phyloP scores from a whole-genome alignment of 92 coral and sea anemone genomes.

The Galaxea fascicularis region DNA sequence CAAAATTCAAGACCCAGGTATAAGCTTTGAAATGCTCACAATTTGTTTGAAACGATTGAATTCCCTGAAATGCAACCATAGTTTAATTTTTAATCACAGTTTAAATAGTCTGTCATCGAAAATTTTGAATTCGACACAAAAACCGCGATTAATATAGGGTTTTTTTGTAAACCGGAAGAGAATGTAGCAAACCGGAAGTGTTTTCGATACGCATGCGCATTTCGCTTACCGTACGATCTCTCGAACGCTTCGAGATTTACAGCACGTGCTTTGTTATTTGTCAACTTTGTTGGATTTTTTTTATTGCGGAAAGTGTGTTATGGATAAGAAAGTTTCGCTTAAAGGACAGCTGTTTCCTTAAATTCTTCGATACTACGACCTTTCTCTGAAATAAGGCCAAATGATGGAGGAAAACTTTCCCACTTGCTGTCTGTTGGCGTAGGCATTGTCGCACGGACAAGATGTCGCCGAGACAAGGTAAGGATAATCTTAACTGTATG shows the following conservation, averaged over 20 bases:
- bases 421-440: no score
- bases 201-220: constrained; percentile 16
- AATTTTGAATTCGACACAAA: no score
- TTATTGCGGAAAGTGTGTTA: constrained; percentile 5
- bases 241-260: constrained; percentile 7
- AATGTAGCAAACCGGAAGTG: no score
- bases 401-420: constrained; percentile 13
- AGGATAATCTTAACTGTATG: constrained; percentile 1
- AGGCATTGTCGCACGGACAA: constrained; percentile 12
- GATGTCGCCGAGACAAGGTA: constrained; percentile 21
- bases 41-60: no score
- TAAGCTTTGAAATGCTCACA: no score
- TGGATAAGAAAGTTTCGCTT: constrained; percentile 3
- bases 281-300: constrained; percentile 9
- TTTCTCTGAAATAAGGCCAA: constrained; percentile 9
- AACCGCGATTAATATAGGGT: not conserved
- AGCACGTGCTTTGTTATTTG: constrained; percentile 13
- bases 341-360: constrained; percentile 16
- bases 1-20: no score
- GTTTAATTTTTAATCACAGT: no score
- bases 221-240: not conserved
- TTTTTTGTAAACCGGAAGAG: constrained; percentile 11
- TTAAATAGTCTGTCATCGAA: no score
- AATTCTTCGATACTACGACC: constrained; percentile 11
- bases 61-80: no score